Conservation (phyloP, 2,797 vertebrate genomes). For the Acanthurus tractus region DNA sequence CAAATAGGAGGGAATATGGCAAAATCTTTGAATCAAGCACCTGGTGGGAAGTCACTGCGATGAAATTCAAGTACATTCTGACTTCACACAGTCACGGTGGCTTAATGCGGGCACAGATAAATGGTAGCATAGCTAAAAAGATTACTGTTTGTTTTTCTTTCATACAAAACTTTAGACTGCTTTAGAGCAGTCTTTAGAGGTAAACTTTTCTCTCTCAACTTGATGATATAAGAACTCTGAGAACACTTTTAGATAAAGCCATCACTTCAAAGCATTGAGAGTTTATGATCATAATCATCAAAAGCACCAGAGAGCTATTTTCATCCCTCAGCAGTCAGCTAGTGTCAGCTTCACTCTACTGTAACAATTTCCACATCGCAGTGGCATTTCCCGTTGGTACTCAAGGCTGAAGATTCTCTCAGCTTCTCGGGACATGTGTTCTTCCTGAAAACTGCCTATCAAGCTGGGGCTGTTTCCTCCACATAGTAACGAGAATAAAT, state of each 20-base stretch:
- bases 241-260: conserved; percentile 25
- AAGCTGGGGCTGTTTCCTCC: background rate
- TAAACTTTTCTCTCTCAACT: conserved; percentile 11
- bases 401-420: conserved; percentile 24
- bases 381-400: conserved; percentile 52
- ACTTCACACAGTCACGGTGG: too few relatives aligned
- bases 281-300: conserved; percentile 62
- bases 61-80: too few relatives aligned
- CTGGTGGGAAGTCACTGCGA: too few relatives aligned
- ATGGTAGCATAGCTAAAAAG: background rate
- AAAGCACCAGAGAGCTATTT: conserved; percentile 57
- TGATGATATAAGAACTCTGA: conserved; percentile 28
- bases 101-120: conserved; percentile 6
- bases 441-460: background rate
- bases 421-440: conserved; percentile 7
- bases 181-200: background rate
- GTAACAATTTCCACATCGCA: conserved; percentile 34
- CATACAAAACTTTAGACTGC: conserved; percentile 23
- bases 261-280: conserved; percentile 51
- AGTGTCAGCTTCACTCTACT: conserved; percentile 48
- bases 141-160: conserved; percentile 5
- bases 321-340: conserved; percentile 39
- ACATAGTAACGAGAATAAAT: conserved; percentile 10
- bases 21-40: too few relatives aligned
- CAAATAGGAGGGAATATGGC: too few relatives aligned